These are phyloP conservation scores for Phyllopteryx taeniolatus DNA, from an alignment of 2,113 vertebrate genomes.

Conservation along the genomic window DNA sequence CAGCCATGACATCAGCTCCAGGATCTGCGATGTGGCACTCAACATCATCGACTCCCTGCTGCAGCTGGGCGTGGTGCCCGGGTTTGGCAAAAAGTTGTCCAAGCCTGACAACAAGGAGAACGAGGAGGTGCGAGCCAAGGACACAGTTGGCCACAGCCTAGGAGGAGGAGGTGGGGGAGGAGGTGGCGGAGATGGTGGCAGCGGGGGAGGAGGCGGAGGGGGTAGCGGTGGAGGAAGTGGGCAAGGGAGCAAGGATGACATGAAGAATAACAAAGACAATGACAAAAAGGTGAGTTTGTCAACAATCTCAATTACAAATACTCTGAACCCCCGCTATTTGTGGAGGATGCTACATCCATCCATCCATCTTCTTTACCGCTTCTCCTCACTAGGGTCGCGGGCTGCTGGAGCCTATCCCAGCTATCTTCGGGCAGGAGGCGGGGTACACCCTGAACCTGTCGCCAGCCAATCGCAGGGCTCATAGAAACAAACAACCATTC, in stretches of 20 bases:
- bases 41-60: slow-evolving; percentile 96
- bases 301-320: not conserved
- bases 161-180: slow-evolving; percentile 68
- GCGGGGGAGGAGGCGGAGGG: slow-evolving; percentile 69
- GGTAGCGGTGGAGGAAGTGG: slow-evolving; percentile 74
- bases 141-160: slow-evolving; percentile 73
- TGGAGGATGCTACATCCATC: too few species aligned
- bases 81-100: slow-evolving; percentile 80
- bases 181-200: slow-evolving; percentile 62
- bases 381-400: too few species aligned
- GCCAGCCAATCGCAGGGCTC: too few species aligned
- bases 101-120: slow-evolving; percentile 92
- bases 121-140: slow-evolving; percentile 82
- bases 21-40: slow-evolving; percentile 92
- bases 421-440: too few species aligned
- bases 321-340: too few species aligned
- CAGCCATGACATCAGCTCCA: slow-evolving; percentile 94
- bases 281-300: slow-evolving; percentile 70
- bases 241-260: slow-evolving; percentile 79
- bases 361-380: too few species aligned
- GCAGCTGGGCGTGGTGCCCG: slow-evolving; percentile 92
- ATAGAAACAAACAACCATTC: too few species aligned
- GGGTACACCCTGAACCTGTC: too few species aligned
- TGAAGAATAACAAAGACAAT: slow-evolving; percentile 87
- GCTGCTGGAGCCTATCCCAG: too few species aligned